Evolutionary conservation across 2,113 vertebrate genomes (phyloP).

Genomic region (Agapornis roseicollis): DNA sequence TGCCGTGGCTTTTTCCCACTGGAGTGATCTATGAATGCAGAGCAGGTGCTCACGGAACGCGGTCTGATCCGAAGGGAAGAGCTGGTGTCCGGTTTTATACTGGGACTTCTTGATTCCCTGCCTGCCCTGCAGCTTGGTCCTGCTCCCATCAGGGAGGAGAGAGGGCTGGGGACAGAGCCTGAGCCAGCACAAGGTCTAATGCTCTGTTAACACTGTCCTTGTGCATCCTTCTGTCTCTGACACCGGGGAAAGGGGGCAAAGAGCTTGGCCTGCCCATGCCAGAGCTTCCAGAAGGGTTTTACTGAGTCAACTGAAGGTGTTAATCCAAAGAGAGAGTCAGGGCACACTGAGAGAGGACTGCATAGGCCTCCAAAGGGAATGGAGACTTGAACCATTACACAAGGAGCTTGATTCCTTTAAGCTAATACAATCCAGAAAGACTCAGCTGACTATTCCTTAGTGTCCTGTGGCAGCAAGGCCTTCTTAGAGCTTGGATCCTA

Average conservation of each 20-base stretch:
- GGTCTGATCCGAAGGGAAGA: background rate
- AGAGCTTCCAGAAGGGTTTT: background rate
- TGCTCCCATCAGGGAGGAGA: background rate
- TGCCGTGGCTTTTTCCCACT: background rate
- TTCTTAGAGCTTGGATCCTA: background rate
- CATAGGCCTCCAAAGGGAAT: background rate
- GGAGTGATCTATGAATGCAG: background rate
- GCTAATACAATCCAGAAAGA: background rate
- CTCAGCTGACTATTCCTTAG: background rate
- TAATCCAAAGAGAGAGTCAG: background rate
- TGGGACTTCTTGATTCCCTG: background rate
- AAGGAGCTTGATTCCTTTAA: background rate
- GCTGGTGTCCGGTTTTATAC: background rate
- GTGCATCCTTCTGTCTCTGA: background rate
- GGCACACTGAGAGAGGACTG: background rate
- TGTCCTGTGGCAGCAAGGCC: background rate
- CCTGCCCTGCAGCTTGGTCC: background rate
- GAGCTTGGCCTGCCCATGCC: background rate
- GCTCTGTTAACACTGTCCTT: background rate
- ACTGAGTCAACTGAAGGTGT: background rate
- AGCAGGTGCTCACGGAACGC: background rate
- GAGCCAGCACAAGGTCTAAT: background rate
- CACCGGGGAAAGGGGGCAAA: background rate
- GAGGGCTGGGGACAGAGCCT: fast-evolving
- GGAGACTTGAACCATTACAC: background rate